Evolutionary conservation across 2,113 vertebrate species (phyloP).

Genomic region (Ardeotis arabs): DNA sequence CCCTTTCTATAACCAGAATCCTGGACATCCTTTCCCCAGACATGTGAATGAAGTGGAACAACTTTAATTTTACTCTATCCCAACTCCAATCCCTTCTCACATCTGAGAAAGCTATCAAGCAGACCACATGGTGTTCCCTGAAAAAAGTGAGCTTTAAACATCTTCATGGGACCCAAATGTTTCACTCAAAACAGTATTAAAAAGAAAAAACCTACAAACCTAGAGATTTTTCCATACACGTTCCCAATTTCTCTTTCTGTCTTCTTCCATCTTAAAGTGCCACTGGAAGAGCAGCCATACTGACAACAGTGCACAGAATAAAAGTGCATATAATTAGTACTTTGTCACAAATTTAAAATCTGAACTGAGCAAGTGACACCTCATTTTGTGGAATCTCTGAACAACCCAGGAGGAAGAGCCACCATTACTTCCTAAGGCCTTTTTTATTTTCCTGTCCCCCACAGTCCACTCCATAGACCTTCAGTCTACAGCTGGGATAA

Average conservation of each 20-base stretch:
- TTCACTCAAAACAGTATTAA: not conserved
- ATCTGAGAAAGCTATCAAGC: conserved; percentile 36
- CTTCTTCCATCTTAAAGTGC: not conserved
- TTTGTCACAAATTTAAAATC: not conserved
- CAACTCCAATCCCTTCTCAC: not conserved
- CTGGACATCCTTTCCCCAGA: not conserved
- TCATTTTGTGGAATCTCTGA: not conserved
- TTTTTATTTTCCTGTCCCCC: not conserved
- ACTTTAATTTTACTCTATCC: conserved; percentile 1
- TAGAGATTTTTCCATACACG: not conserved
- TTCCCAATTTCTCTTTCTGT: not conserved
- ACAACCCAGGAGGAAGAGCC: not conserved
- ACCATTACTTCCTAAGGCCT: not conserved
- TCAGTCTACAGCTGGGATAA: not conserved
- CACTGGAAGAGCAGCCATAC: not conserved
- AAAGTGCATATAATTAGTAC: not conserved
- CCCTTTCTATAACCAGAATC: not conserved
- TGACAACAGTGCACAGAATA: not conserved
- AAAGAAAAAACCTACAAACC: not conserved
- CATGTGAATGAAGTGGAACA: not conserved
- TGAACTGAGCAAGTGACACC: not conserved
- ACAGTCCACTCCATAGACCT: rapidly evolving
- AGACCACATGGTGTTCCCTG: not conserved
- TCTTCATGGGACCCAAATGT: not conserved
- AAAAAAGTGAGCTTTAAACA: not conserved